Percentiles rank a stretch among this genome's conserved stretches.
Evolutionary conservation across 2,888 invertebrate genomes (phyloP).

Genomic region (Synanthedon formicaeformis): DNA sequence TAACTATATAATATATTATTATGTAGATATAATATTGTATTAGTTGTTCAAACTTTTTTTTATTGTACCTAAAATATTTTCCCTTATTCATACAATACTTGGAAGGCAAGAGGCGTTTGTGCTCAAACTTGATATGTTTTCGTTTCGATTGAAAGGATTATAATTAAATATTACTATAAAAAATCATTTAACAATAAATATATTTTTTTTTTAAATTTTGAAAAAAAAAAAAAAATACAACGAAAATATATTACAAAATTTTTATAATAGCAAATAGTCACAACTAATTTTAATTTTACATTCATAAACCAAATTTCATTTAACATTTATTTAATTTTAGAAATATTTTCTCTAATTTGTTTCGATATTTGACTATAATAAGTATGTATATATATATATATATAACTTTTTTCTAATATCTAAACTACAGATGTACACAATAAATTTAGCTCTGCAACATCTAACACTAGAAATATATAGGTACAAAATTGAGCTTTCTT

Average conservation of each 20-base stretch:
- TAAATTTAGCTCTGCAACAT: constrained; percentile 53
- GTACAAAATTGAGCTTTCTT: constrained; percentile 69
- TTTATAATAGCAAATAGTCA: constrained; percentile 11
- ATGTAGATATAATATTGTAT: not conserved
- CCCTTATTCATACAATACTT: constrained; percentile 28
- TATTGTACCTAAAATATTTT: constrained; percentile 8
- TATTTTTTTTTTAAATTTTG: no score
- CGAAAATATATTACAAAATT: constrained; percentile 4
- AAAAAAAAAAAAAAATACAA: constrained; percentile 2
- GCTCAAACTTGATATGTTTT: constrained; percentile 22
- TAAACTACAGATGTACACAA: constrained; percentile 52
- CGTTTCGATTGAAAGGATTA: constrained; percentile 20
- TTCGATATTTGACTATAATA: constrained; percentile 13
- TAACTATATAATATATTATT: not conserved
- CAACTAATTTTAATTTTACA: constrained; percentile 12
- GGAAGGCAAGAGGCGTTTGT: constrained; percentile 55
- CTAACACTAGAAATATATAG: constrained; percentile 61
- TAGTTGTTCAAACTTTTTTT: not conserved
- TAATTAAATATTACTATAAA: constrained; percentile 2
- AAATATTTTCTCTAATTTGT: constrained; percentile 24
- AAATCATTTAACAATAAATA: constrained; percentile 12
- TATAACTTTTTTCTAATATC: constrained; percentile 32
- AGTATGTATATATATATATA: constrained; percentile 16
- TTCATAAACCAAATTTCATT: constrained; percentile 15
- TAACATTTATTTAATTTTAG: constrained; percentile 19